Evolutionary conservation across 2,113 vertebrate species (phyloP).

Genomic region (Zosterops hypoxanthus): DNA sequence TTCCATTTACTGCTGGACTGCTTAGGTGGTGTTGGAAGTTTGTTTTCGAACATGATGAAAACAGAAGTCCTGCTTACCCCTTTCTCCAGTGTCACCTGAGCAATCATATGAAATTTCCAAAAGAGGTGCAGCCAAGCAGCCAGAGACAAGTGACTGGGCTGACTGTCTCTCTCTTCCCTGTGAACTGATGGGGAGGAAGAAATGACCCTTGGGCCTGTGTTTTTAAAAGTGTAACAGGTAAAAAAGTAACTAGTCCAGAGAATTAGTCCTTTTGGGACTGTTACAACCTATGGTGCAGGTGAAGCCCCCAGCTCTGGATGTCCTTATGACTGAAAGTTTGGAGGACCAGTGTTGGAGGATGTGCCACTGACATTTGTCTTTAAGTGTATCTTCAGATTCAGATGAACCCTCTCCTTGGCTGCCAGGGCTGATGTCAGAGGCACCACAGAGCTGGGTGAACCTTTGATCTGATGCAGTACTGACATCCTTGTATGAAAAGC

Average conservation of each 20-base stretch:
- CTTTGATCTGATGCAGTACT: neutral
- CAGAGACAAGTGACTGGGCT: neutral
- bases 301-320: neutral
- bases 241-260: neutral
- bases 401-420: neutral
- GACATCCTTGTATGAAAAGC: neutral
- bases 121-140: neutral
- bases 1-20: neutral
- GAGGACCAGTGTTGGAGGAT: neutral
- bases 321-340: neutral
- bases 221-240: neutral
- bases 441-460: neutral
- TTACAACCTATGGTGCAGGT: neutral
- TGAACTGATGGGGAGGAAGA: neutral
- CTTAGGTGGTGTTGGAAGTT: neutral
- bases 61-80: neutral
- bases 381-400: neutral
- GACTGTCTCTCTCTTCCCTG: neutral
- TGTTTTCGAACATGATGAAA: neutral
- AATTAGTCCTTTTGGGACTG: neutral
- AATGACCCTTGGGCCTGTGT: neutral
- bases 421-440: neutral
- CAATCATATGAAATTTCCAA: neutral
- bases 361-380: accelerated
- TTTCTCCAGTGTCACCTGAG: neutral